Conservation (phyloP, 2,797 vertebrate species). For the Hirundo rustica region DNA sequence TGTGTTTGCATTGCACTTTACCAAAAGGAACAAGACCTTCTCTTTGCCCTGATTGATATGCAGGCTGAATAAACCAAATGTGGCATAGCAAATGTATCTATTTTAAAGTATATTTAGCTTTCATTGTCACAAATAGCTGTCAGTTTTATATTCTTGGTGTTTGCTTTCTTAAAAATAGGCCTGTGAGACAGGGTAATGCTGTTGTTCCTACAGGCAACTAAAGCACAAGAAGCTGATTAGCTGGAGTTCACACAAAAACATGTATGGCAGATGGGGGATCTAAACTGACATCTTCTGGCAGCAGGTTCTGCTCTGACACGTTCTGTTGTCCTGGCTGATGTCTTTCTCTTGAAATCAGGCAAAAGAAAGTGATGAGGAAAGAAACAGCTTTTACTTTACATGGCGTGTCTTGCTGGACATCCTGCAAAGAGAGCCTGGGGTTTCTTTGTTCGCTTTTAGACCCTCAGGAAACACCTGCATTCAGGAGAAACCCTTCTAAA, state of each 20-base stretch:
- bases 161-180: not conserved
- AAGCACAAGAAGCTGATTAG: not conserved
- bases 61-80: not conserved
- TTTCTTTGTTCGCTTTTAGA: not conserved
- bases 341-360: not conserved
- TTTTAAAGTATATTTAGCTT: not conserved
- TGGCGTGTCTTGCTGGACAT: not conserved
- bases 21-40: not conserved
- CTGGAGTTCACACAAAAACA: not conserved
- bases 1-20: not conserved
- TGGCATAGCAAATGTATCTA: not conserved
- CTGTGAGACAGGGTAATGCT: not conserved
- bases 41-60: not conserved
- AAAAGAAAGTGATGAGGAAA: not conserved
- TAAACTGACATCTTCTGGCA: not conserved
- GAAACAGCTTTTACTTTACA: not conserved
- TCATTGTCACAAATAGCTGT: not conserved
- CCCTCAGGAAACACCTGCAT: conserved; percentile 27
- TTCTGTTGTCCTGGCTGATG: not conserved
- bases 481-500: not conserved
- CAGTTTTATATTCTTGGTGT: not conserved
- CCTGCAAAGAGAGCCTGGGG: not conserved
- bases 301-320: not conserved
- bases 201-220: not conserved
- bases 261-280: not conserved